These are phyloP conservation scores for Parnassius glacialis DNA, from an alignment of 2,888 invertebrate species.

Conservation along the genomic window DNA sequence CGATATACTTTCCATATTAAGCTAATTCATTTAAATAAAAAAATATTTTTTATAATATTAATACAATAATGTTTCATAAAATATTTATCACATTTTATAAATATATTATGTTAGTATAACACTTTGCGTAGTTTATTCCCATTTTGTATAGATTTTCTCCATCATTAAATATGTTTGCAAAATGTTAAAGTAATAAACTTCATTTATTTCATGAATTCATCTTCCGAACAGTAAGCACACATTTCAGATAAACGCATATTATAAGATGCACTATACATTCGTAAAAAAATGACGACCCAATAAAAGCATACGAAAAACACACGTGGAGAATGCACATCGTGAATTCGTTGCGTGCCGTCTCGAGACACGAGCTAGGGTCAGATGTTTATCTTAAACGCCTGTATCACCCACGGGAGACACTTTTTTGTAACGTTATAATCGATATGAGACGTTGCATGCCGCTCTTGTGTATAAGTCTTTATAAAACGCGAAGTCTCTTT, in stretches of 20 bases:
- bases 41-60: no score
- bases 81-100: no score
- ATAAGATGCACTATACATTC: constrained; percentile 25
- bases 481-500: constrained; percentile 12
- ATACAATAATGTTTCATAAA: no score
- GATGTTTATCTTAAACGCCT: constrained; percentile 80
- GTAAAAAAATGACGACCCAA: constrained; percentile 44
- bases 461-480: constrained; percentile 6
- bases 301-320: constrained; percentile 50
- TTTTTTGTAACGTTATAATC: constrained; percentile 75
- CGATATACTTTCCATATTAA: no score
- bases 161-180: no score
- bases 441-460: constrained; percentile 41
- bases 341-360: constrained; percentile 71
- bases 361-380: constrained; percentile 68
- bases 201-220: no score
- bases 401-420: constrained; percentile 78
- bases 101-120: no score
- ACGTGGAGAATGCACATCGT: constrained; percentile 66
- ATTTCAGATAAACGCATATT: not conserved
- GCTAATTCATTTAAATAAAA: no score
- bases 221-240: no score
- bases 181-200: no score
- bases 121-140: no score
- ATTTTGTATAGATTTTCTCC: no score